Percentiles rank a stretch among this genome's conserved stretches.
These are phyloP conservation scores for Ennomos quercinarius DNA, from an alignment of 2,888 invertebrate species.

Conservation along the genomic window DNA sequence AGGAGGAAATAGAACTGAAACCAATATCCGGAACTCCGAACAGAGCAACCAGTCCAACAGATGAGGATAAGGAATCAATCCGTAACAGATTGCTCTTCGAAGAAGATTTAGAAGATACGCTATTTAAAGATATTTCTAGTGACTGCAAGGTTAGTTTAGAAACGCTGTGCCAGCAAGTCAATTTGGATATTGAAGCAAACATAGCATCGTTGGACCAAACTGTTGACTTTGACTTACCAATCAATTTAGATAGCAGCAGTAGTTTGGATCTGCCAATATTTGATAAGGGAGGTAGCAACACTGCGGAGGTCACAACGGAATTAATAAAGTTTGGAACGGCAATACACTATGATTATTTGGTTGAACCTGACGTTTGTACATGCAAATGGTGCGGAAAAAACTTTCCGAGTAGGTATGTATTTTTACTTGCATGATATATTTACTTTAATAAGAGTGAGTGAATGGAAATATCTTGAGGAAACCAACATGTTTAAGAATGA, in stretches of 20 bases:
- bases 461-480: too few relatives aligned
- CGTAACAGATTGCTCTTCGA: conserved; percentile 44
- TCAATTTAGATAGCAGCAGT: too few relatives aligned
- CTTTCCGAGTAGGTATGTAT: conserved; percentile 56
- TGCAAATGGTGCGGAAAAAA: conserved; percentile 49
- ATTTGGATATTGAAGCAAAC: not conserved
- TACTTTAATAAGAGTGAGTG: not conserved
- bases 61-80: conserved; percentile 18
- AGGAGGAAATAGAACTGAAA: not conserved
- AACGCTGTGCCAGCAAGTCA: conserved; percentile 1
- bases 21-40: not conserved
- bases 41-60: conserved; percentile 2
- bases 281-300: not conserved
- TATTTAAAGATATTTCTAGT: conserved; percentile 13
- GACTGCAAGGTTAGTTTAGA: conserved; percentile 19
- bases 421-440: not conserved
- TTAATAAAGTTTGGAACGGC: conserved; percentile 24
- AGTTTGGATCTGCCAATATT: too few relatives aligned
- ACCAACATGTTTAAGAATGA: too few relatives aligned
- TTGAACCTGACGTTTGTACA: conserved; percentile 40
- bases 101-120: conserved; percentile 31
- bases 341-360: conserved; percentile 53
- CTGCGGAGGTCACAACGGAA: conserved; percentile 9
- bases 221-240: too few relatives aligned
- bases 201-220: not conserved